Evolutionary conservation across 2,113 vertebrate genomes (phyloP).

Genomic region (Syngnathus typhle): DNA sequence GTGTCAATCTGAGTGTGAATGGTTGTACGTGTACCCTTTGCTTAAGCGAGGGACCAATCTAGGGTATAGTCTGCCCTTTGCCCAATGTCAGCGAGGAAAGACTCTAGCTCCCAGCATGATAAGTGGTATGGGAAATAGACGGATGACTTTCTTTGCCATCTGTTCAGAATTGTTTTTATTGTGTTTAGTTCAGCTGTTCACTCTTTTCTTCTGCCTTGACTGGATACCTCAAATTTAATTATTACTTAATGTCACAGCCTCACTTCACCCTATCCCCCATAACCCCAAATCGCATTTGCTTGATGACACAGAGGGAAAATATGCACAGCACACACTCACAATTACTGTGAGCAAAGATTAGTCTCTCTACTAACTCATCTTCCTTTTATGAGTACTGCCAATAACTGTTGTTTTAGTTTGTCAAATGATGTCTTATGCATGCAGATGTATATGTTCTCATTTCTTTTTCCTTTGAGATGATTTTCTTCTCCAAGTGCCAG

Average conservation of each 20-base stretch:
- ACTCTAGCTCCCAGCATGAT: not conserved
- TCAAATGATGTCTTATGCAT: conserved; percentile 35
- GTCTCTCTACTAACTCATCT: not conserved
- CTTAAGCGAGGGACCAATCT: not conserved
- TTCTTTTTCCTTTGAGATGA: conserved; percentile 2
- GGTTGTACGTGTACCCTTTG: not conserved
- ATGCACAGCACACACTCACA: conserved; percentile 1
- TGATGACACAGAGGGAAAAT: not conserved
- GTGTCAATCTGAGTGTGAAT: not conserved
- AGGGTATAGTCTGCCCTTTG: not conserved
- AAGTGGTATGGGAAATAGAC: conserved; percentile 8
- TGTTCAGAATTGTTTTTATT: not conserved
- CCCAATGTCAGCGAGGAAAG: not conserved
- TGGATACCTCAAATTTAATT: not conserved
- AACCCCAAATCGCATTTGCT: conserved; percentile 40
- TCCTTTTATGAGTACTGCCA: conserved; percentile 30
- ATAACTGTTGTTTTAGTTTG: conserved; percentile 13
- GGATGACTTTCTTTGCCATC: no score
- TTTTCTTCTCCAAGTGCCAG: conserved; percentile 4
- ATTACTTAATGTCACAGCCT: not conserved
- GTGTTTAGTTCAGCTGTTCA: conserved; percentile 43
- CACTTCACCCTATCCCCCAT: conserved; percentile 32
- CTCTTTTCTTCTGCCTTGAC: not conserved
- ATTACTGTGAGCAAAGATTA: not conserved
- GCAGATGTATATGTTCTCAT: conserved; percentile 36